These are phyloP conservation scores for Alcedo quadribrachys DNA, from an alignment of 2,797 vertebrate species.

Conservation along the genomic window DNA sequence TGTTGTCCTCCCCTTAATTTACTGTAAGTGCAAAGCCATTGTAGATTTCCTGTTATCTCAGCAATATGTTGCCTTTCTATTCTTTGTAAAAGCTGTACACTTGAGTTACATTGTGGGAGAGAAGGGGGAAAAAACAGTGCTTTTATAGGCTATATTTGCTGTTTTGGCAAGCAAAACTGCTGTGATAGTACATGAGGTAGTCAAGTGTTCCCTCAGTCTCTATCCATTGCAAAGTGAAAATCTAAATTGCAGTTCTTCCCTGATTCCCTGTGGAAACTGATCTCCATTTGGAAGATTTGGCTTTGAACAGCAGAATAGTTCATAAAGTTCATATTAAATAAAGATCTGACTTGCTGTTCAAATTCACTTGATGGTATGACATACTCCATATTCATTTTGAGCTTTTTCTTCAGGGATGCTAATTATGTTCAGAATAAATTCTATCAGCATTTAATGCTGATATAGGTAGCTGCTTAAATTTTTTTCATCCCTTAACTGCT, in stretches of 20 bases:
- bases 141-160: slow-evolving; percentile 12
- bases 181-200: neutral
- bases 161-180: neutral
- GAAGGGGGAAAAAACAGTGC: neutral
- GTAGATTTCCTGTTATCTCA: slow-evolving; percentile 32
- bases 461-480: neutral
- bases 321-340: neutral
- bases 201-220: neutral
- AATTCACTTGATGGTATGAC: neutral
- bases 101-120: neutral
- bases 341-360: neutral
- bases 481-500: neutral
- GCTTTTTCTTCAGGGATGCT: neutral
- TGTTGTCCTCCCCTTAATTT: neutral
- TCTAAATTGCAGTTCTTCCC: slow-evolving; percentile 1
- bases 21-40: slow-evolving; percentile 15
- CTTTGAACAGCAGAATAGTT: neutral
- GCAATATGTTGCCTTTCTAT: slow-evolving; percentile 6
- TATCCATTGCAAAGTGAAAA: slow-evolving; percentile 1
- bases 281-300: neutral
- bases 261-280: neutral
- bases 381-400: neutral
- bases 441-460: neutral
- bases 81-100: slow-evolving; percentile 1
- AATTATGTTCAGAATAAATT: slow-evolving; percentile 1